Percentiles rank a stretch among this genome's conserved stretches.
These are phyloP conservation scores for Aselliscus stoliczkanus DNA, from an alignment of 2,797 vertebrate species.

Conservation along the genomic window DNA sequence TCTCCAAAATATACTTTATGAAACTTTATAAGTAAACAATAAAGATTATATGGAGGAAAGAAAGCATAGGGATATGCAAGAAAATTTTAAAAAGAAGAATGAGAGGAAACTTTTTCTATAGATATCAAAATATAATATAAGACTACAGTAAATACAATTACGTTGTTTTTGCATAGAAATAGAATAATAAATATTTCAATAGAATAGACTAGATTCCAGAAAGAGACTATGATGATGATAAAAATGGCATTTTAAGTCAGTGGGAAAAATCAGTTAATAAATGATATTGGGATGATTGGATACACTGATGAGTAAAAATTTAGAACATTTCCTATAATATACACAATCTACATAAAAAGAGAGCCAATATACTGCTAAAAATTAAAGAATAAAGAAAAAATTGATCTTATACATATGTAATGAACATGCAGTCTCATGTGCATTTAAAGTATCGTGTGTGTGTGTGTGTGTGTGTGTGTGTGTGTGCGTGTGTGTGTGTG, in stretches of 20 bases:
- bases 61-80: neutral
- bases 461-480: neutral
- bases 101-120: neutral
- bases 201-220: neutral
- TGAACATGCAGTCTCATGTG: neutral
- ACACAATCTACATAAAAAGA: neutral
- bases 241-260: neutral
- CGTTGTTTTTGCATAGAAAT: neutral
- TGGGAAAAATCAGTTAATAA: neutral
- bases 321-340: neutral
- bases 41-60: neutral
- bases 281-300: neutral
- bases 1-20: constrained; percentile 43
- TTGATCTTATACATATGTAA: neutral
- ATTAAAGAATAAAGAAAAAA: neutral
- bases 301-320: neutral
- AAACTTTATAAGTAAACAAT: constrained; percentile 55
- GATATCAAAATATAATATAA: constrained; percentile 24
- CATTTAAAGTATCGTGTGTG: neutral
- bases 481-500: neutral
- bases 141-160: constrained; percentile 14
- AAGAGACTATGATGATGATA: neutral
- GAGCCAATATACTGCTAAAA: neutral
- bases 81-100: neutral
- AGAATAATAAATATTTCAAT: constrained; percentile 21